Evolutionary conservation across 1,140 invertebrate genomes (phyloP).

Genomic region (Phenacoccus solenopsis): DNA sequence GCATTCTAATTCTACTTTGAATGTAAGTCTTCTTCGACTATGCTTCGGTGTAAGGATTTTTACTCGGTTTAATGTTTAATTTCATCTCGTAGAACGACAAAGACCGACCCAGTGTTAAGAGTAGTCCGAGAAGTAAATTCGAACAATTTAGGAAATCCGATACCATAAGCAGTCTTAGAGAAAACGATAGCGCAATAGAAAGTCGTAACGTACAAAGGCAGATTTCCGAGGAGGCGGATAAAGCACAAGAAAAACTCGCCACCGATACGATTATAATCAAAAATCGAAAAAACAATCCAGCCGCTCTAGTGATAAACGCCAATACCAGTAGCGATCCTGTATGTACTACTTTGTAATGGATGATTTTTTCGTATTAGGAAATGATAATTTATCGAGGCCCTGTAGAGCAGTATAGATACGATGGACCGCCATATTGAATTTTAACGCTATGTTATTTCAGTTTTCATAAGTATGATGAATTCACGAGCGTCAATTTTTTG

Average conservation of each 20-base stretch:
- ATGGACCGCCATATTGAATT: too few relatives aligned
- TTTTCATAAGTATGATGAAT: too few relatives aligned
- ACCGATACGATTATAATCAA: neutral
- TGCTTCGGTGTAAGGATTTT: slow-evolving; percentile 63
- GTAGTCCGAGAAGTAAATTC: neutral
- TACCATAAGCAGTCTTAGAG: neutral
- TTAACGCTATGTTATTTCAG: too few relatives aligned
- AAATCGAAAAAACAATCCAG: neutral
- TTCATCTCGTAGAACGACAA: slow-evolving; percentile 68
- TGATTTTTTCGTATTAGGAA: too few relatives aligned
- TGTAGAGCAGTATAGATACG: too few relatives aligned
- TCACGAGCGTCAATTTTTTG: too few relatives aligned
- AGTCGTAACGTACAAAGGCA: neutral
- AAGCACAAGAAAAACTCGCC: neutral
- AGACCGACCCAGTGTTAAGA: slow-evolving; percentile 47
- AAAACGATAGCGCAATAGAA: neutral
- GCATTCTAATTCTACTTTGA: neutral
- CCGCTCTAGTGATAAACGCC: neutral
- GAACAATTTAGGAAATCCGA: too few relatives aligned
- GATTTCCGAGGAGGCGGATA: neutral
- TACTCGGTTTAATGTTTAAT: too few relatives aligned
- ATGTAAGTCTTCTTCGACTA: neutral
- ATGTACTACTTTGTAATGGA: too few relatives aligned
- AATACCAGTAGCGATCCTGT: neutral
- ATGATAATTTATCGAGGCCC: too few relatives aligned